Conservation (phyloP, 35 echinoderm and acorn worm species). For the Holothuria glaberrima region DNA sequence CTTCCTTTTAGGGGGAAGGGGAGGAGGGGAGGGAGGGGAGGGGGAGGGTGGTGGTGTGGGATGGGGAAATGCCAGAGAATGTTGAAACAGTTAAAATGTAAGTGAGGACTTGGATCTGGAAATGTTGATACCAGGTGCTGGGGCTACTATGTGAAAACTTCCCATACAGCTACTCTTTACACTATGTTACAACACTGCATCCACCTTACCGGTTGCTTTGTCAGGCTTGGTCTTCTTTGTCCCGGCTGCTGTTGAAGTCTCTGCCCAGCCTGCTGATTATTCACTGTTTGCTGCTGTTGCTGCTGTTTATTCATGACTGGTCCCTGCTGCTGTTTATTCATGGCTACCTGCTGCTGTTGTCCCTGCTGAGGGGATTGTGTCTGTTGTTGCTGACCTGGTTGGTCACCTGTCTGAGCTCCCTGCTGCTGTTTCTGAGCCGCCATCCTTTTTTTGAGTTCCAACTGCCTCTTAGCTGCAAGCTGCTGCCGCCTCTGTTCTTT, state of each 20-base stretch:
- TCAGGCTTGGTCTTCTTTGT: neutral
- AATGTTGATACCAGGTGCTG: no score
- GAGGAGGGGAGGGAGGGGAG: no score
- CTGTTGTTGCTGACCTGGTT: neutral
- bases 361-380: neutral
- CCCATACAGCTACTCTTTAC: no score
- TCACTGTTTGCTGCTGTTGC: slow-evolving; percentile 25
- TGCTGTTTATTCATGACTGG: slow-evolving; percentile 3
- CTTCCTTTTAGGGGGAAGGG: no score
- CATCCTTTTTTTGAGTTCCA: slow-evolving; percentile 87
- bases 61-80: no score
- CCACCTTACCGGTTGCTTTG: neutral
- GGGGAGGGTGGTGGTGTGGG: no score
- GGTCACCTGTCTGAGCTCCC: slow-evolving; percentile 15
- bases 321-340: slow-evolving; percentile 59
- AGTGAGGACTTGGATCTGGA: no score
- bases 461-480: slow-evolving; percentile 71
- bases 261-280: slow-evolving; percentile 64
- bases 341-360: neutral
- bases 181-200: no score
- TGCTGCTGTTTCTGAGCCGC: slow-evolving; percentile 56
- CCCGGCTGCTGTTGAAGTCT: neutral
- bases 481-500: slow-evolving; percentile 90
- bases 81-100: no score
- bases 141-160: no score